Conservation (phyloP, 2,888 invertebrate species). For the Fragum fragum region DNA sequence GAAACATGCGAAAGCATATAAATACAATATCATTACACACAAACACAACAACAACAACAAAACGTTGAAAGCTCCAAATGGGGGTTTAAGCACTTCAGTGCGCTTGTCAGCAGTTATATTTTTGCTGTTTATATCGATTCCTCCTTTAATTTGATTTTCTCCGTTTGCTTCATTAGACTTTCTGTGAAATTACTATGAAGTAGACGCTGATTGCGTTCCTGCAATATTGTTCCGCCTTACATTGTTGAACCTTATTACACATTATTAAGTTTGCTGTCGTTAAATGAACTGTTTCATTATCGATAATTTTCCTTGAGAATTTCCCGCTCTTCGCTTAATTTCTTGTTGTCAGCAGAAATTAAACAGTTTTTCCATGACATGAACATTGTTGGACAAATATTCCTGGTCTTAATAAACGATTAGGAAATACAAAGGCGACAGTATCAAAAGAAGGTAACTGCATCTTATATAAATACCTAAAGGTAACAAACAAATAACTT, state of each 20-base stretch:
- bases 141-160: not conserved
- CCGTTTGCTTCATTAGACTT: not conserved
- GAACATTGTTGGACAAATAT: too few species aligned
- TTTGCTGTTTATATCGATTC: not conserved
- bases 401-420: too few species aligned
- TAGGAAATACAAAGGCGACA: too few species aligned
- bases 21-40: too few species aligned
- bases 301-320: not conserved
- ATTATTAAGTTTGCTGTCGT: constrained; percentile 1
- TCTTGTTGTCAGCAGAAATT: not conserved
- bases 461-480: too few species aligned
- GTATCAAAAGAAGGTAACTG: too few species aligned
- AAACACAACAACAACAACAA: too few species aligned
- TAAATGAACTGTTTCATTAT: constrained; percentile 6
- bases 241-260: constrained; percentile 3
- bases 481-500: too few species aligned
- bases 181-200: not conserved
- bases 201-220: not conserved
- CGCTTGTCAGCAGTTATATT: not conserved
- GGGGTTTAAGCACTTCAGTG: not conserved
- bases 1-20: too few species aligned
- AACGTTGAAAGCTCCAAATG: too few species aligned
- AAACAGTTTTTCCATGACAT: too few species aligned
- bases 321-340: not conserved
- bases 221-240: not conserved